Evolutionary conservation across 2,113 vertebrate genomes (phyloP), one percentile per base, ranked within the genome.

Genomic region (Empidonax alnorum): DNA sequence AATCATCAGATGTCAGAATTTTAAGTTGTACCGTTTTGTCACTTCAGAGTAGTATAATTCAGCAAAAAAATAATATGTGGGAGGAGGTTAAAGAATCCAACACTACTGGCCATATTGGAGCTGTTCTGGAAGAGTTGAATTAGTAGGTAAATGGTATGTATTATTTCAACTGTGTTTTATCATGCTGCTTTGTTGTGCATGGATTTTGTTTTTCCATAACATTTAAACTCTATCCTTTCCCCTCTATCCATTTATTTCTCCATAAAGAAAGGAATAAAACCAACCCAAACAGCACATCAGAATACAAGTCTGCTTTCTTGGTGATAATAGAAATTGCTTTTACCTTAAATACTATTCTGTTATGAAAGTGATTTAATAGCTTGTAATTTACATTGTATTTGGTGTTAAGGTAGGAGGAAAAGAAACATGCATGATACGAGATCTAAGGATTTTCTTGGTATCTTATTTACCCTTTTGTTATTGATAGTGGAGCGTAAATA

Each of bases 361-460:
- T 90, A 16, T 6, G 9, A 15, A 85, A 28, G 22, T 49, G 37
- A 31, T 88, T 46, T 49, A 65, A 12, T 65, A 76, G 20, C 14
- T 90, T 80, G 8, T 65, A 47, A 31, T 67, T 80, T 77, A 33
- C 21, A 4, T 44, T 24, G 7, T 35, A 21, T n/a, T 67, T 84
- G 16, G 30, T 75, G 6, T 74, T 88, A 55, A 31, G 35, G 25
- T 52, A 39, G 78, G 27, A 85, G 8, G 35, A 67, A 63, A 77
- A 53, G 52, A 84, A 66, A 49, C 8, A 4, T 35, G 12, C 12
- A 5, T 68, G 23, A 47, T 71, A 27, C 0, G 0, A 44, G 10
- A 28, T 71, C 59, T 78, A 12, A 59, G 19, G 10, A 56, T 16
- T 81, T 88, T 67, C 39, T 71, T 55, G 12, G 1, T 62, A 15